Conservation (phyloP, 2,888 invertebrate genomes). For the Brenthis daphne region DNA sequence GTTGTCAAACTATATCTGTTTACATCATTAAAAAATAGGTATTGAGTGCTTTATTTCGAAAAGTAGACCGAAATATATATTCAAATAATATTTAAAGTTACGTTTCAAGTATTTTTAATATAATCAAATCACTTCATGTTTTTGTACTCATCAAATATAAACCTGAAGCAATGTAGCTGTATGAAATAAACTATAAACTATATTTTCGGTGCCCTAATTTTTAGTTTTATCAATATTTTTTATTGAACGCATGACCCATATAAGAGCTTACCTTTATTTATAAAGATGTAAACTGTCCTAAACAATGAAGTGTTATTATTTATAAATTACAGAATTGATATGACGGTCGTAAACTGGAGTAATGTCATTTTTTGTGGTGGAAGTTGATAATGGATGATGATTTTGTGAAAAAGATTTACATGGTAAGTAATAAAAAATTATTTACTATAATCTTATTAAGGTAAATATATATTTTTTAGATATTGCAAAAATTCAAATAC, state of each 20-base stretch:
- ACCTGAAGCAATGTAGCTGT: neutral
- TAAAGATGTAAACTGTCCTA: neutral
- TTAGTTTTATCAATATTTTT: slow-evolving; percentile 31
- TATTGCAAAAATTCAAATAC: slow-evolving; percentile 1
- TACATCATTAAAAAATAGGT: slow-evolving; percentile 17
- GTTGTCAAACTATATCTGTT: slow-evolving; percentile 50
- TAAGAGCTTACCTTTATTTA: slow-evolving; percentile 1
- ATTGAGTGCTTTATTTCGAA: neutral
- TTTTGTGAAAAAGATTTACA: slow-evolving; percentile 38
- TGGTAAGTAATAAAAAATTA: slow-evolving; percentile 15
- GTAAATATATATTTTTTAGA: slow-evolving; percentile 3
- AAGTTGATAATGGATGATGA: slow-evolving; percentile 60
- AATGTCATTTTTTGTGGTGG: slow-evolving; percentile 7
- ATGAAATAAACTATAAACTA: neutral
- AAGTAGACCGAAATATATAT: neutral
- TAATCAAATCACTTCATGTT: neutral
- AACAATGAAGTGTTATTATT: neutral
- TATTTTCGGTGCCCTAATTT: slow-evolving; percentile 24
- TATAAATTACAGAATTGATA: neutral
- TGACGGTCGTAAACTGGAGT: neutral
- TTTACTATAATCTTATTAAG: neutral
- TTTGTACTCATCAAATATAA: neutral
- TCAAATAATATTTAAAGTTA: neutral
- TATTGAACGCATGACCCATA: slow-evolving; percentile 27
- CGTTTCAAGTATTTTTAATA: neutral